Conservation (phyloP, 2,797 vertebrate species). For the Tolypeutes matacus region DNA sequence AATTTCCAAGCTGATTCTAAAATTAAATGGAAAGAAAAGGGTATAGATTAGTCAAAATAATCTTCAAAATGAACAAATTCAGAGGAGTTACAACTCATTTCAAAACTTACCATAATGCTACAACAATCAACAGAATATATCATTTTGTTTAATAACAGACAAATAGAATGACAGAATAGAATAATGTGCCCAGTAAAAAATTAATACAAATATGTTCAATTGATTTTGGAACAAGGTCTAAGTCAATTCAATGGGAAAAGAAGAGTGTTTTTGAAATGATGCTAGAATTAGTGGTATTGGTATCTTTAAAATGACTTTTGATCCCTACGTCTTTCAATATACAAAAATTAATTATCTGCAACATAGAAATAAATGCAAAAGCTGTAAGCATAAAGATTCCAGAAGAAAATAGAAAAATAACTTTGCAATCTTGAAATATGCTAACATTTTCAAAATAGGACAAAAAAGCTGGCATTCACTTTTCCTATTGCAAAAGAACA, state of each 20-base stretch:
- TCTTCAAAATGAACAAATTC: neutral
- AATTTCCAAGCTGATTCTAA: neutral
- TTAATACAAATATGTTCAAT: neutral
- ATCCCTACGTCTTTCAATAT: neutral
- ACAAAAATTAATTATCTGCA: neutral
- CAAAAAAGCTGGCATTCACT: neutral
- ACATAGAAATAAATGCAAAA: neutral
- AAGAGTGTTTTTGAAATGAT: neutral
- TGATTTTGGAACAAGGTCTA: neutral
- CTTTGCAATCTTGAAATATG: neutral
- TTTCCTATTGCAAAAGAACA: neutral
- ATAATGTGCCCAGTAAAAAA: neutral
- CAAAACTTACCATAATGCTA: neutral
- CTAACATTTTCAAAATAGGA: neutral
- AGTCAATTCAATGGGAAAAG: neutral
- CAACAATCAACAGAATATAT: neutral
- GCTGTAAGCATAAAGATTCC: neutral
- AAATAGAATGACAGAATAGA: neutral
- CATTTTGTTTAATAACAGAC: neutral
- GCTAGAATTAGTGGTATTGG: neutral
- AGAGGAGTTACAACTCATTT: neutral
- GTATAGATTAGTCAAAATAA: neutral
- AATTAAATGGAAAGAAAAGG: neutral
- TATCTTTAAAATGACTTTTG: neutral
- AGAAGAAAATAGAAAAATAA: neutral